Evolutionary conservation across 2,797 vertebrate genomes (phyloP), one percentile per base, ranked within the genome.

Genomic region (Myotis myotis): DNA sequence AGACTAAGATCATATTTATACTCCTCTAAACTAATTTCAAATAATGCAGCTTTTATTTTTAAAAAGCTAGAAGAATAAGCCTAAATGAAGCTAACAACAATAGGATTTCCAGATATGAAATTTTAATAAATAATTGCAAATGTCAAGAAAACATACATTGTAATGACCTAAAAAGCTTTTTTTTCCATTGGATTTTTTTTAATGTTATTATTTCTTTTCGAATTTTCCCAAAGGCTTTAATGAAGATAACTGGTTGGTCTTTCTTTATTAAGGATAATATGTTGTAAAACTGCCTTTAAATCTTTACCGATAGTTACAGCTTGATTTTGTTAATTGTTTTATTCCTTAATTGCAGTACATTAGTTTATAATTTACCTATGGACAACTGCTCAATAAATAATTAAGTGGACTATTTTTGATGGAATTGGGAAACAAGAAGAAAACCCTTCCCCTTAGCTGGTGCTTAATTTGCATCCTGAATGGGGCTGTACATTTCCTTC

Each of bases 401-500:
- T 33, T 11, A 20, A 7, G 16, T 3, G 20, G 28, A 2, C 9
- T 8, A 7, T 38, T 22, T 85, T 30, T 41, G 2, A 12, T 1
- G 1, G 38, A 6, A 30, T 16, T 8, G 12, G 17, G 16, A n/a
- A 66, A n/a, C 23, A 8, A 2, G 12, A 33, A 38, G 0, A 62
- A 30, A 62, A 12, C 0, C 15, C 11, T 6, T 70, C 25, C 23
- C 3, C 0, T 0, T 3, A 13, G 8, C 1, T 0, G 0, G 4
- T 2, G 30, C 2, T 12, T 49, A 5, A 2, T 9, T 12, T 6
- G 13, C 0, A 0, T 33, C 28, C 6, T 0, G 4, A 36, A 3
- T 12, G 3, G 15, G 7, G 30, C 64, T 17, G 22, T 3, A 0
- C 0, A 0, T 10, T 49, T 8, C 12, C 57, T 25, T 4, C 3